Evolutionary conservation across 2,797 vertebrate genomes (phyloP), one percentile per base, ranked within the genome.

Genomic region (Enteromius mattozi): DNA sequence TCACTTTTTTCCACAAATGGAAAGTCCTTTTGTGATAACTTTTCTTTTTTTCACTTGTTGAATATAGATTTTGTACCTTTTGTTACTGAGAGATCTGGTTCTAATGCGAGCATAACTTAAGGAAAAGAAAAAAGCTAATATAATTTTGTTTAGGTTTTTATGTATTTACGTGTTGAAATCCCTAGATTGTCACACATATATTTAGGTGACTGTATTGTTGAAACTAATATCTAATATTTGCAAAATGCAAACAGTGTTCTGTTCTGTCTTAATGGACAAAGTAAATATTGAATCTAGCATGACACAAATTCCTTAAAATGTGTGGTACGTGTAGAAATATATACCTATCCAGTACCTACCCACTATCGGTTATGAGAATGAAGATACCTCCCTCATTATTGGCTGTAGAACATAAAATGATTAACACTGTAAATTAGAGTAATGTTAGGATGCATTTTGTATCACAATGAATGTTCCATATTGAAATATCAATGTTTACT

Each of bases 11-110:
- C 98, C 98, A 98, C 97, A 97, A 97, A 99, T 96, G 97, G 97
- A 98, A 98, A 97, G 97, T 99, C 98, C 97, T 98, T 99, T 99
- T 99, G 98, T 98, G 98, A 99, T 99, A 99, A 97, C 98, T 99
- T 98, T 99, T 98, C 99, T 99, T 80, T 49, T 81, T 99, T 99
- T 97, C 98, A 98, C 97, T 99, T 98, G 97, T 97, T 98, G 97
- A 98, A 97, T 98, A 98, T 98, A 99, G 97, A 98, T 99, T 99
- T 99, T 99, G 97, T 99, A 99, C 97, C 98, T 99, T 84, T 99
- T 99, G 98, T 99, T 99, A 99, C 97, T 96, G 97, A 98, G 96
- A 99, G 96, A 99, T 98, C 97, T 98, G 97, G 97, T 99, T 98
- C 98, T 98, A 98, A 95, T 93, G 93, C 94, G 94, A 95, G 94